Conservation (phyloP, 2,113 vertebrate species). For the Arizona elegans region DNA sequence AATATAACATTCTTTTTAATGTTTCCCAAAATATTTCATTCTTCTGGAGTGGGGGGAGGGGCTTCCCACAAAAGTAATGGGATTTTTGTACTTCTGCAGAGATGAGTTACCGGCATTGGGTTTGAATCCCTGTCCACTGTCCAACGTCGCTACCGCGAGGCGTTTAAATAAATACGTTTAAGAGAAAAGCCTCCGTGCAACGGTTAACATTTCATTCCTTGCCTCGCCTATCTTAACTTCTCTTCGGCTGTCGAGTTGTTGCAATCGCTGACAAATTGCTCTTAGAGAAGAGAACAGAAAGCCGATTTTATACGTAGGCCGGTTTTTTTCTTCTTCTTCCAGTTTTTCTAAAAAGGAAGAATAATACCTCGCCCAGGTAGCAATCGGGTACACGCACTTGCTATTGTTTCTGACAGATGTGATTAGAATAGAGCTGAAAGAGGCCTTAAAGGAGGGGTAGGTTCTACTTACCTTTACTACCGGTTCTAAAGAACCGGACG, state of each 20-base stretch:
- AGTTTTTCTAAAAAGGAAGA: not conserved
- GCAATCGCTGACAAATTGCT: not conserved
- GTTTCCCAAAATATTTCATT: too few relatives aligned
- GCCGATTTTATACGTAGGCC: not conserved
- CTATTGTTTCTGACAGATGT: not conserved
- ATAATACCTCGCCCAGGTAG: not conserved
- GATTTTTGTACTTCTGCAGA: not conserved
- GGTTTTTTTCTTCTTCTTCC: not conserved
- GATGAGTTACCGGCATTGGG: not conserved
- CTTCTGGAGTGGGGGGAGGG: too few relatives aligned
- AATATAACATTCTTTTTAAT: too few relatives aligned
- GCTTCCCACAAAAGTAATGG: too few relatives aligned
- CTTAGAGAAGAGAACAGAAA: not conserved
- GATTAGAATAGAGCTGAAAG: not conserved
- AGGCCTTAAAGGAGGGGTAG: too few relatives aligned
- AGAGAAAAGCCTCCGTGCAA: not conserved
- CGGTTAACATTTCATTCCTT: not conserved
- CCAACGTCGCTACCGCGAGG: not conserved
- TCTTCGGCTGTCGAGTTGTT: not conserved
- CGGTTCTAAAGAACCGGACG: too few relatives aligned
- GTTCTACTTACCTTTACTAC: too few relatives aligned
- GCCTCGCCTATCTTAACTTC: not conserved
- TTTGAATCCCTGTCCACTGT: not conserved
- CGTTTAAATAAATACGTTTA: not conserved
- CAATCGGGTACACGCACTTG: not conserved